phyloP scores from a whole-genome alignment of 2,113 vertebrate genomes.

The Pseudopipra pipra region DNA sequence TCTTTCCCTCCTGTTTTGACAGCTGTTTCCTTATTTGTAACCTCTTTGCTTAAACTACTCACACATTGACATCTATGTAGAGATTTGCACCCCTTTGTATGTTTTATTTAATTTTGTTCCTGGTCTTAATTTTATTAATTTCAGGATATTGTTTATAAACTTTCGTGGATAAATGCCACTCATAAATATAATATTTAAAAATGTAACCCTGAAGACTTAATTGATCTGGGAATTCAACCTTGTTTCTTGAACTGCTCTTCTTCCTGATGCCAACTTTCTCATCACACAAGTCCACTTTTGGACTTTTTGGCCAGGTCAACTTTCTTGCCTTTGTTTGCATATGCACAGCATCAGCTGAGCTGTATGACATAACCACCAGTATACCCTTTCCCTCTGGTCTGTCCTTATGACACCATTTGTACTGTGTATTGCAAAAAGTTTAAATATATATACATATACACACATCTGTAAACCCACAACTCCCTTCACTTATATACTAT shows the following conservation, averaged over 20 bases:
- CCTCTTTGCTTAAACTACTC: neutral
- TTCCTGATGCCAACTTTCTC: neutral
- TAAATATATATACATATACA: neutral
- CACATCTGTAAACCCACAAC: rapidly evolving
- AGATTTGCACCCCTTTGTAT: neutral
- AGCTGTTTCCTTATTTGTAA: neutral
- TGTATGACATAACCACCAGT: neutral
- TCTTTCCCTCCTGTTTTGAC: neutral
- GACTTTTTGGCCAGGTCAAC: neutral
- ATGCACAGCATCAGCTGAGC: neutral
- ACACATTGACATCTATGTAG: neutral
- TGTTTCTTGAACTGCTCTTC: neutral
- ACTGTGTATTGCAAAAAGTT: neutral
- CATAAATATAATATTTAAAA: neutral
- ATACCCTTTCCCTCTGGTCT: neutral
- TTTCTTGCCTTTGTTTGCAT: neutral
- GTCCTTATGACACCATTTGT: neutral
- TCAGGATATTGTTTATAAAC: neutral
- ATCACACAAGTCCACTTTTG: neutral
- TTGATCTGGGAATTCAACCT: neutral
- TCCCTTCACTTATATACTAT: neutral
- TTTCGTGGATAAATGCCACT: neutral
- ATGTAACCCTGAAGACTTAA: neutral
- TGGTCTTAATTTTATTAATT: neutral
- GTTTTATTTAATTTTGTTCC: neutral